These are phyloP conservation scores for Cricetomys ansorgei DNA, from an alignment of 2,113 vertebrate genomes.

Conservation along the genomic window DNA sequence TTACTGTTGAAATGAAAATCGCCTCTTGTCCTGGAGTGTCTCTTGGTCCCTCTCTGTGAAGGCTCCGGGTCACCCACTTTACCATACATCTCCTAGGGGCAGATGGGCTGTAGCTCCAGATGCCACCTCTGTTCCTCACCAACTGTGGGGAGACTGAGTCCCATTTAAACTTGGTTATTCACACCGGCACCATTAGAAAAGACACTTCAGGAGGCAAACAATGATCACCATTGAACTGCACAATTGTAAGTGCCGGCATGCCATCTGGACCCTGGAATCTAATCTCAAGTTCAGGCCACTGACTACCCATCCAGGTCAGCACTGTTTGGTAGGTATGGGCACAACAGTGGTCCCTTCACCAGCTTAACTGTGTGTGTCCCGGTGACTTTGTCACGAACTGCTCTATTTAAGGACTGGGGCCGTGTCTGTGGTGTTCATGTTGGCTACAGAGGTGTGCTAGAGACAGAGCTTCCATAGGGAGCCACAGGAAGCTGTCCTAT, in stretches of 20 bases:
- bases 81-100: not conserved
- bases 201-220: not conserved
- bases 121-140: not conserved
- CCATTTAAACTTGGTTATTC: not conserved
- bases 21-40: too few species aligned
- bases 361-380: not conserved
- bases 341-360: not conserved
- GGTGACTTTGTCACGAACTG: not conserved
- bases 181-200: not conserved
- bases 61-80: not conserved
- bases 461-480: not conserved
- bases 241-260: not conserved
- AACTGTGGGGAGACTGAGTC: not conserved
- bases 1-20: not conserved
- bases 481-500: not conserved
- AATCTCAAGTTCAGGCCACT: not conserved
- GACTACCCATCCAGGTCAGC: not conserved
- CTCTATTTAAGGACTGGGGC: not conserved
- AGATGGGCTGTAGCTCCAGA: not conserved
- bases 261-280: not conserved
- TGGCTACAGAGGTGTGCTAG: not conserved
- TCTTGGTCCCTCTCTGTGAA: not conserved
- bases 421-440: not conserved
- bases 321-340: not conserved
- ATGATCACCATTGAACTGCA: not conserved